A percentile compares a stretch with the other conserved stretches of the same genome.
Evolutionary conservation across 1,140 invertebrate species (phyloP).

Genomic region (Ooceraea biroi): DNA sequence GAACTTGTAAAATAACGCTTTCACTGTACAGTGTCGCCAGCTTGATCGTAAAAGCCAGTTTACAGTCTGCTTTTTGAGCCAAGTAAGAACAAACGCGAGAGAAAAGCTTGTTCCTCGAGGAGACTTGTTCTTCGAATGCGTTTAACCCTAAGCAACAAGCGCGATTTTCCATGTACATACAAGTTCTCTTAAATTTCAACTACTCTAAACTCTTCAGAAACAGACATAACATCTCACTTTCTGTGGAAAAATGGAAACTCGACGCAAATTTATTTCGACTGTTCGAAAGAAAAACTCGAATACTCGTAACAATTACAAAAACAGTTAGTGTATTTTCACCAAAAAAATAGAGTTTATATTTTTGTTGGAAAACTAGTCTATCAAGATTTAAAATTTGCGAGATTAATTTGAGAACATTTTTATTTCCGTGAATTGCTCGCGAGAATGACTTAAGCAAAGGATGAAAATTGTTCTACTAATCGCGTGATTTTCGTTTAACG

Average conservation of each 20-base stretch:
- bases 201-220: not conserved
- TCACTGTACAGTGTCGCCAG: constrained; percentile 28
- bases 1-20: constrained; percentile 67
- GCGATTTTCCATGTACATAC: not conserved
- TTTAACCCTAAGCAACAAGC: constrained; percentile 1
- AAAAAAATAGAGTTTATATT: not conserved
- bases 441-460: not conserved
- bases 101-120: not conserved
- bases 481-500: constrained; percentile 3
- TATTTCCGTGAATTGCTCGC: constrained; percentile 23
- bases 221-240: not conserved
- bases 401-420: too few relatives aligned
- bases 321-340: not conserved
- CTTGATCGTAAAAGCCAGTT: constrained; percentile 60
- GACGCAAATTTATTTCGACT: not conserved
- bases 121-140: constrained; percentile 8
- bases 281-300: not conserved
- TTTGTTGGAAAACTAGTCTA: not conserved
- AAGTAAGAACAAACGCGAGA: constrained; percentile 26
- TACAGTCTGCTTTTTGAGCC: constrained; percentile 44
- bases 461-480: constrained; percentile 8
- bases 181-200: constrained; percentile 15
- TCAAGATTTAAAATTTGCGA: not conserved
- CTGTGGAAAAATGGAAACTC: not conserved
- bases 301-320: constrained; percentile 21